phyloP scores from a whole-genome alignment of 1,140 invertebrate species.

The Drosophila mauritiana region DNA sequence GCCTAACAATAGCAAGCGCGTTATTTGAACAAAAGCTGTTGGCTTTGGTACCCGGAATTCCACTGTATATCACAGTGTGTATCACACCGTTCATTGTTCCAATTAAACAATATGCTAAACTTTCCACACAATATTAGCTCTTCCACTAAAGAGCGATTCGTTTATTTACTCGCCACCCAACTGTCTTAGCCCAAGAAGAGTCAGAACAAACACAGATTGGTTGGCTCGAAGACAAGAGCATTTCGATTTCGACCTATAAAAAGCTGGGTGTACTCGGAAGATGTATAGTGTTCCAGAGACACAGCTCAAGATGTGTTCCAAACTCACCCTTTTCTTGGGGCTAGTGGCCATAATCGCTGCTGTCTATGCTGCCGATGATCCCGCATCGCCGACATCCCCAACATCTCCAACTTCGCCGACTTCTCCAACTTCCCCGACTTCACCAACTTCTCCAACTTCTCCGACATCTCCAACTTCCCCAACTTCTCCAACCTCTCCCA shows the following conservation, averaged over 20 bases:
- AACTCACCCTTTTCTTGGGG: slow-evolving; percentile 3
- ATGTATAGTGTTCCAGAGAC: slow-evolving; percentile 2
- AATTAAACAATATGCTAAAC: background rate
- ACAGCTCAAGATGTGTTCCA: slow-evolving; percentile 14
- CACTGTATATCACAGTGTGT: background rate
- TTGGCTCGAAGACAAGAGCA: background rate
- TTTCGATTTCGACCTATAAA: slow-evolving; percentile 8
- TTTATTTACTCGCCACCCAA: slow-evolving; percentile 9
- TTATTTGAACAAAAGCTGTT: background rate
- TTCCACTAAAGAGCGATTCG: background rate
- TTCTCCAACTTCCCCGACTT: background rate
- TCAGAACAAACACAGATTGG: background rate
- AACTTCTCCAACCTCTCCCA: background rate
- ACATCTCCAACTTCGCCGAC: background rate
- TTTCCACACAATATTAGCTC: background rate
- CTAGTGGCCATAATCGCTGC: background rate
- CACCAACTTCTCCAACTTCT: background rate
- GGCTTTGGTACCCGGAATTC: background rate
- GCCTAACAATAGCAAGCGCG: background rate
- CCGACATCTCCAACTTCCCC: background rate
- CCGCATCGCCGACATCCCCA: background rate
- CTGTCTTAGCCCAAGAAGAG: slow-evolving; percentile 17
- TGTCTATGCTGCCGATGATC: background rate
- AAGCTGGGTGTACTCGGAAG: background rate
- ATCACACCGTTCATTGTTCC: background rate